phyloP scores from a whole-genome alignment of 2,113 vertebrate species.

The Takifugu flavidus region DNA sequence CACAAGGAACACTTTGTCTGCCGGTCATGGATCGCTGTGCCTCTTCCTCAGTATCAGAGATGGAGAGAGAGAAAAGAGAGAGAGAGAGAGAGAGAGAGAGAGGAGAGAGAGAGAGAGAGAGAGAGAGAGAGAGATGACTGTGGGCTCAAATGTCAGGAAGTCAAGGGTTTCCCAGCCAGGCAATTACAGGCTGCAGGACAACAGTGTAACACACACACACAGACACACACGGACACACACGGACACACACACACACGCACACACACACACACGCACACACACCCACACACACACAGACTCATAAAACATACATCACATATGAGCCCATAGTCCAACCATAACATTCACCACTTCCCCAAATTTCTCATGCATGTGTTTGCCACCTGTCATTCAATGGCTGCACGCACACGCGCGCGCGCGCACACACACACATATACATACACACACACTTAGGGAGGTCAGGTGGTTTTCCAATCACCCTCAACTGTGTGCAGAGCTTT shows the following conservation, averaged over 20 bases:
- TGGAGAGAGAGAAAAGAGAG: neutral
- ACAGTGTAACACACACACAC: conserved; percentile 9
- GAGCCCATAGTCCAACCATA: neutral
- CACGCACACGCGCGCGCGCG: conserved; percentile 2
- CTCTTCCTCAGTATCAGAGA: neutral
- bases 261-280: conserved; percentile 1
- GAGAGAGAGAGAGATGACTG: conserved; percentile 15
- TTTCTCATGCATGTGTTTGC: conserved; percentile 29
- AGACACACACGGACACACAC: conserved; percentile 3
- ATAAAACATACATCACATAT: conserved; percentile 4
- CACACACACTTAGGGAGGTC: conserved; percentile 20
- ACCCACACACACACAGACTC: conserved; percentile 5
- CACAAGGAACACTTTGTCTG: conserved; percentile 57
- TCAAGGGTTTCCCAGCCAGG: conserved; percentile 54
- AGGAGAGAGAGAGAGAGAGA: neutral
- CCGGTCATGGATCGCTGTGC: conserved; percentile 8
- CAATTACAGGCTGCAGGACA: conserved; percentile 40
- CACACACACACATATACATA: conserved; percentile 7
- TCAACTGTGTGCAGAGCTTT: conserved; percentile 51
- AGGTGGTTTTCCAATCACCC: conserved; percentile 60
- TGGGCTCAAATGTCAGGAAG: conserved; percentile 58
- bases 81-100: neutral
- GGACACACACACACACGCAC: conserved; percentile 3
- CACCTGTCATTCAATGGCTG: conserved; percentile 48
- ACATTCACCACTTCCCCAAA: conserved; percentile 4